phyloP scores from a whole-genome alignment of 2,888 invertebrate species.

The Tanytarsus gracilentus region DNA sequence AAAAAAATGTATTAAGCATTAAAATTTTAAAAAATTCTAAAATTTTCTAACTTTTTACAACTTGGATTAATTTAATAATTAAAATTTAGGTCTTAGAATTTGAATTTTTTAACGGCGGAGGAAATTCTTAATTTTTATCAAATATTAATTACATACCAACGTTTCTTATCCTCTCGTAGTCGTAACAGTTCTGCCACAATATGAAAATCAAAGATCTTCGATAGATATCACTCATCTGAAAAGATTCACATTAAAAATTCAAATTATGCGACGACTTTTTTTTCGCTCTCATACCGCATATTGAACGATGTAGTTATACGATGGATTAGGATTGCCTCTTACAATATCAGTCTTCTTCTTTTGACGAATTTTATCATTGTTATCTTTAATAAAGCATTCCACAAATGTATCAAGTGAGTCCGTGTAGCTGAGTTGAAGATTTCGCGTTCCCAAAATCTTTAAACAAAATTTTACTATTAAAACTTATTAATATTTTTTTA shows the following conservation, averaged over 20 bases:
- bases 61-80: too few species aligned
- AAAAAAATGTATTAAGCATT: background rate
- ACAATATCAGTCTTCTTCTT: constrained; percentile 85
- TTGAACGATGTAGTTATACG: constrained; percentile 79
- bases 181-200: constrained; percentile 85
- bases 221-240: constrained; percentile 60
- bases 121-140: too few species aligned
- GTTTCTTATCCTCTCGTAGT: constrained; percentile 83
- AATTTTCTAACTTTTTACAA: too few species aligned
- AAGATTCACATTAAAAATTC: constrained; percentile 19
- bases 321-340: constrained; percentile 71
- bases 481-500: background rate
- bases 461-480: background rate
- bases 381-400: constrained; percentile 84
- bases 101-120: too few species aligned
- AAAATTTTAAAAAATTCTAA: too few species aligned
- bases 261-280: too few species aligned
- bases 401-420: constrained; percentile 84
- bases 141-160: constrained; percentile 33
- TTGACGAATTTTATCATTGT: constrained; percentile 70
- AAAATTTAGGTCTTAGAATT: too few species aligned
- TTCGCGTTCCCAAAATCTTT: constrained; percentile 58
- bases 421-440: constrained; percentile 57
- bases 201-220: constrained; percentile 79
- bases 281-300: constrained; percentile 53